phyloP scores from a whole-genome alignment of 2,797 vertebrate genomes.

The Chelidonichthys spinosus region DNA sequence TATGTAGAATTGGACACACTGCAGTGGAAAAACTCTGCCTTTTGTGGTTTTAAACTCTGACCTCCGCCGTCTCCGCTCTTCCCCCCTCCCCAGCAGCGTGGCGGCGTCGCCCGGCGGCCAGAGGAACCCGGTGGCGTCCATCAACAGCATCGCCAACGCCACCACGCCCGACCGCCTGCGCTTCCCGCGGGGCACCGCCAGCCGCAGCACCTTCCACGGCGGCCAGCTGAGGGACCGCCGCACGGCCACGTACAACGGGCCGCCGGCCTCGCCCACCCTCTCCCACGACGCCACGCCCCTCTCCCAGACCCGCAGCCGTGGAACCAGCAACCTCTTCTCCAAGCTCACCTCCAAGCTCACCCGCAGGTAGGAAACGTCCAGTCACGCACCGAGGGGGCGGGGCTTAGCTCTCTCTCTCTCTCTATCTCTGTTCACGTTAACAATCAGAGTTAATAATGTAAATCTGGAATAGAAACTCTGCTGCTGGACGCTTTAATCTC shows the following conservation, averaged over 20 bases:
- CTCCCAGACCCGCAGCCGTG: conserved; percentile 93
- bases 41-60: background rate
- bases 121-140: conserved; percentile 94
- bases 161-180: conserved; percentile 94
- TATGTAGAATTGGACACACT: background rate
- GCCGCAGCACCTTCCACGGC: conserved; percentile 96
- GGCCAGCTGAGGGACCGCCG: conserved; percentile 94
- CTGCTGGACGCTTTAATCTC: conserved; percentile 9
- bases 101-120: conserved; percentile 87
- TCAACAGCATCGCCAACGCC: conserved; percentile 94
- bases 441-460: too few relatives aligned
- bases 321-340: conserved; percentile 96
- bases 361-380: conserved; percentile 87
- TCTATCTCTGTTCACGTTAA: background rate
- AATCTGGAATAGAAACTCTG: conserved; percentile 7
- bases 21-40: conserved; percentile 26
- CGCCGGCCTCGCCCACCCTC: conserved; percentile 94
- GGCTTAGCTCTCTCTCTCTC: conserved; percentile 15
- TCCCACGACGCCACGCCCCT: conserved; percentile 93
- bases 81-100: conserved; percentile 75
- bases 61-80: background rate
- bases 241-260: conserved; percentile 97
- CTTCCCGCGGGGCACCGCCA: conserved; percentile 94
- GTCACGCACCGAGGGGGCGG: background rate
- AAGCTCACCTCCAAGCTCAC: conserved; percentile 98